These are phyloP conservation scores for Aythya fuligula DNA, from an alignment of 2,797 vertebrate genomes.

Conservation along the genomic window DNA sequence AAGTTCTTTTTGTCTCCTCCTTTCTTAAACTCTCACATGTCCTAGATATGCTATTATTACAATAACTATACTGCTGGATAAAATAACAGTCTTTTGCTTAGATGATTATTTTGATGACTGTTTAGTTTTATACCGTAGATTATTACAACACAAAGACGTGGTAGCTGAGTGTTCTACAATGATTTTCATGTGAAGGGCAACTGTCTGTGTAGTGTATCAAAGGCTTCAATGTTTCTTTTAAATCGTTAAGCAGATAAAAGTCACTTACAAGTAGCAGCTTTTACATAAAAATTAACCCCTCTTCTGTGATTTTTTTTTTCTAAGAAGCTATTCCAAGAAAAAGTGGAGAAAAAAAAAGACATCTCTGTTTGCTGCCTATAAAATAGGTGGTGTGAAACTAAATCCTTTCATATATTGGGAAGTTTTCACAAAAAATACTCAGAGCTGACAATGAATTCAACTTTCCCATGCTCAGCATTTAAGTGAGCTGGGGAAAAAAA, in stretches of 20 bases:
- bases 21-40: constrained; percentile 4
- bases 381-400: neutral
- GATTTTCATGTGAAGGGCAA: neutral
- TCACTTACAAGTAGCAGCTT: neutral
- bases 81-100: constrained; percentile 35
- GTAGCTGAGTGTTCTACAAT: neutral
- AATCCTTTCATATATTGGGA: constrained; percentile 12
- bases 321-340: neutral
- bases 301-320: neutral
- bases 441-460: neutral
- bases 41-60: constrained; percentile 28
- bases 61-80: neutral
- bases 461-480: neutral
- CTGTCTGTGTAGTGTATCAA: neutral
- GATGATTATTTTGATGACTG: neutral
- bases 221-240: neutral
- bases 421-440: neutral
- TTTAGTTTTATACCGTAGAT: neutral
- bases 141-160: neutral
- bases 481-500: neutral
- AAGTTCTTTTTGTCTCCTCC: constrained; percentile 20
- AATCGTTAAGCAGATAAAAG: neutral
- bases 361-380: neutral
- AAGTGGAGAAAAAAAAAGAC: neutral
- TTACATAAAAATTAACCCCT: neutral